Conservation (phyloP, 1,140 invertebrate genomes). For the Macrocentrus cingulum region DNA sequence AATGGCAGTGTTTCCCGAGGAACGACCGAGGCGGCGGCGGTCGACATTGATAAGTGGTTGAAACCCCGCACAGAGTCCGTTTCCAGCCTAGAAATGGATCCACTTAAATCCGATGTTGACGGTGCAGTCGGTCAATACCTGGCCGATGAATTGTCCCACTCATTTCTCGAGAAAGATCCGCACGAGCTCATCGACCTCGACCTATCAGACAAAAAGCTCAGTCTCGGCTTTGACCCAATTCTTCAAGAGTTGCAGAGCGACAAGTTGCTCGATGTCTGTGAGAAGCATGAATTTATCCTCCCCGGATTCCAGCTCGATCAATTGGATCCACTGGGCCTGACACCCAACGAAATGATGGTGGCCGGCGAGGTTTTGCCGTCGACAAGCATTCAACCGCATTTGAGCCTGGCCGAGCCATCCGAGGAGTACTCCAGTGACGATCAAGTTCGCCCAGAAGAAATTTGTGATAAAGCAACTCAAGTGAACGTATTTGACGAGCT, state of each 20-base stretch:
- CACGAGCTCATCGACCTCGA: slow-evolving; percentile 43
- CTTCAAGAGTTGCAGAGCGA: slow-evolving; percentile 46
- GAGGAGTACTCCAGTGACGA: background rate
- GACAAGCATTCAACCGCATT: slow-evolving; percentile 30
- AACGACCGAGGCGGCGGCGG: slow-evolving; percentile 34
- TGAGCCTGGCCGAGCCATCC: slow-evolving; percentile 20
- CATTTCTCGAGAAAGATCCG: slow-evolving; percentile 41
- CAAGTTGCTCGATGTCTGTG: slow-evolving; percentile 41
- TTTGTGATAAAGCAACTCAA: slow-evolving; percentile 17
- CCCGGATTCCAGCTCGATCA: slow-evolving; percentile 52
- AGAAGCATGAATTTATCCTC: slow-evolving; percentile 46
- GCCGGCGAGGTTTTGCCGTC: slow-evolving; percentile 46
- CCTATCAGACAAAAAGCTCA: slow-evolving; percentile 43
- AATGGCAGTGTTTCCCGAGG: slow-evolving; percentile 14
- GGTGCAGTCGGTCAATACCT: slow-evolving; percentile 40
- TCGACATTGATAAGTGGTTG: slow-evolving; percentile 50
- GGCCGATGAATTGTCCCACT: slow-evolving; percentile 35
- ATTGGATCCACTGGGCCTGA: slow-evolving; percentile 43
- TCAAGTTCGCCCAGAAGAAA: slow-evolving; percentile 1
- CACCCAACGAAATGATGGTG: slow-evolving; percentile 47
- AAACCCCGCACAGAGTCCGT: slow-evolving; percentile 42
- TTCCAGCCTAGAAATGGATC: slow-evolving; percentile 43
- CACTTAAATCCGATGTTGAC: slow-evolving; percentile 32
- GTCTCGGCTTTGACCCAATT: slow-evolving; percentile 45
- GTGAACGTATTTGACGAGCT: slow-evolving; percentile 17